phyloP scores from a whole-genome alignment of 2,888 invertebrate species.

The Dione juno region DNA sequence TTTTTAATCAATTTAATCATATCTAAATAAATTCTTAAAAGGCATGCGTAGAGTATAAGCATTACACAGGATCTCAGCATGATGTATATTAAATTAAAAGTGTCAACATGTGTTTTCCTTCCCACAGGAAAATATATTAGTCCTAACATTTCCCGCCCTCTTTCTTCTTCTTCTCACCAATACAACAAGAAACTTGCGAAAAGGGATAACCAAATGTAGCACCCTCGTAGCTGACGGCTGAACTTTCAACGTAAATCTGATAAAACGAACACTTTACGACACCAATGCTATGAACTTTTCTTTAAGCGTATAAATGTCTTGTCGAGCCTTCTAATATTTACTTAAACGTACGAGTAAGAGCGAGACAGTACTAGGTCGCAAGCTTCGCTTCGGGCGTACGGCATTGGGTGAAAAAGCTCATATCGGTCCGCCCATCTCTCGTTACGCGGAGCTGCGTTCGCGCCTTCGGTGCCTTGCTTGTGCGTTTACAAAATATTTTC shows the following conservation, averaged over 20 bases:
- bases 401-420: conserved; percentile 77
- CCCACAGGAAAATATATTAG: conserved; percentile 84
- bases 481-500: conserved; percentile 68
- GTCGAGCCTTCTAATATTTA: conserved; percentile 52
- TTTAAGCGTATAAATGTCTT: conserved; percentile 53
- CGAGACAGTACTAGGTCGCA: conserved; percentile 54
- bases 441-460: conserved; percentile 73
- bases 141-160: conserved; percentile 73
- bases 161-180: conserved; percentile 58
- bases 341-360: conserved; percentile 49
- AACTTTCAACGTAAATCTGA: conserved; percentile 83
- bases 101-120: conserved; percentile 83
- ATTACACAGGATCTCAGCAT: conserved; percentile 75
- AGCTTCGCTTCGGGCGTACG: conserved; percentile 52
- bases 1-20: not conserved
- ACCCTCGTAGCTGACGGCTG: conserved; percentile 78
- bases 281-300: conserved; percentile 79
- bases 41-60: conserved; percentile 45
- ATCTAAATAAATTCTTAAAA: not conserved
- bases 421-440: conserved; percentile 71
- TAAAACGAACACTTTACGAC: conserved; percentile 80
- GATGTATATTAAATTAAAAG: conserved; percentile 83
- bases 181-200: conserved; percentile 40
- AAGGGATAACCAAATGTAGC: conserved; percentile 63
- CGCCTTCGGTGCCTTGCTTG: conserved; percentile 63